Evolutionary conservation across 2,888 invertebrate species (phyloP), one percentile per base, ranked within the genome.

Genomic region (Eupithecia tripunctaria): DNA sequence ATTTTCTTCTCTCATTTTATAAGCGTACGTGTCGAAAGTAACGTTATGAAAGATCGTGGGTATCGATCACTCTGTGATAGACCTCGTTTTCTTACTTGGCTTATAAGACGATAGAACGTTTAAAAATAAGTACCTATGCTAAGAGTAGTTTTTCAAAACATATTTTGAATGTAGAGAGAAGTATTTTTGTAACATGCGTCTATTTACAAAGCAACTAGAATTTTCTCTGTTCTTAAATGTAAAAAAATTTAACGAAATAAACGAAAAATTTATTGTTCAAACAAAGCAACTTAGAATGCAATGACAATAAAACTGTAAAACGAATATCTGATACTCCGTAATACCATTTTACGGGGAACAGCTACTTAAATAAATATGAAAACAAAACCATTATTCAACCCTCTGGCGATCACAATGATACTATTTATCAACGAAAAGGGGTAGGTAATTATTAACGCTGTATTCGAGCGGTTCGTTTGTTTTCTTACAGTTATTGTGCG

Each of bases 371-470:
- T 92, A 91, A 92, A 91, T 91, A 93, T 91, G 85, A 89, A 90
- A 88, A 88, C 85, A 74, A 83, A 85, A 86, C 87, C 89, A 92
- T 93, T 92, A 92, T 91, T 92, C 90, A 91, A 88, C 84, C 84
- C 85, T 86, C 86, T 90, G 88, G 90, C 90, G 91, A 93, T 92
- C 91, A 91, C 93, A 93, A 93, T 91, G 91, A 90, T 87, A 90
- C 91, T 91, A 94, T 94, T 94, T 93, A 93, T 94, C 93, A 94
- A 88, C 85, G 87, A 87, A 93, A 91, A 89, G 92, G 92, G 89
- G 25, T 91, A 86, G 89, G 92, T 93, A 93, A 93, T 93, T 92
- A 93, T 94, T 92, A 91, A 89, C 56, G 56, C 56, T 89, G 90
- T 91, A 90, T 92, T 91, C 88, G 79, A 86, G 84, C 81, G 89